Conservation (phyloP, 2,797 vertebrate species). For the Halcyon badia region DNA sequence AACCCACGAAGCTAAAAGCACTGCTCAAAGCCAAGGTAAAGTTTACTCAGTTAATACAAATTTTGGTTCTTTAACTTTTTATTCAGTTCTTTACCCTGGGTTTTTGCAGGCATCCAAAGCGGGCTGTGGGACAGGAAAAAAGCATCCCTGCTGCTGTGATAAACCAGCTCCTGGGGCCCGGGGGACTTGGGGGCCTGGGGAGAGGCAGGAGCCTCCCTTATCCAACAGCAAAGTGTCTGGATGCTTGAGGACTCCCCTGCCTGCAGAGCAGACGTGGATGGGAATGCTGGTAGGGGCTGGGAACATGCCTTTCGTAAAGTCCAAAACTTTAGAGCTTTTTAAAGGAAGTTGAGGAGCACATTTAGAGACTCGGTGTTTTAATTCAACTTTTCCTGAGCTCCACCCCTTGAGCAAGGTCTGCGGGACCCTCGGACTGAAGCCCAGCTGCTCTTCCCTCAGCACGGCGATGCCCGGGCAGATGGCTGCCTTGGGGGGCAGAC, state of each 20-base stretch:
- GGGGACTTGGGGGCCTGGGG: background rate
- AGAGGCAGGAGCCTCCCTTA: background rate
- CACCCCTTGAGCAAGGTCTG: fast-evolving
- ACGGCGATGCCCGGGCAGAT: fast-evolving
- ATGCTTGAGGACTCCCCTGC: background rate
- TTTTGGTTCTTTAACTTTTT: background rate
- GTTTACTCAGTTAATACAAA: background rate
- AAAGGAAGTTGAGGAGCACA: background rate
- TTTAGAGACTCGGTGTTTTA: fast-evolving
- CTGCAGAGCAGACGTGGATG: fast-evolving
- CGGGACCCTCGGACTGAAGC: background rate
- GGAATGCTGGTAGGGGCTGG: fast-evolving
- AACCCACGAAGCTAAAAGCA: background rate
- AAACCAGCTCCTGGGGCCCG: background rate
- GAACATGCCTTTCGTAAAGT: background rate
- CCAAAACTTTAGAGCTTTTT: too few relatives aligned
- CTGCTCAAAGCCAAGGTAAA: background rate
- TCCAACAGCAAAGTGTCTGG: fast-evolving
- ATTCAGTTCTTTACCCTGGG: fast-evolving
- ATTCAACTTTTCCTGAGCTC: fast-evolving
- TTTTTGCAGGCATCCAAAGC: background rate
- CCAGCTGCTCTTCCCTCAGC: fast-evolving
- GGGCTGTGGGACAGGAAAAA: background rate
- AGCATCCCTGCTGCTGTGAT: background rate
- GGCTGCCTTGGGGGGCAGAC: background rate